Evolutionary conservation across 2,113 vertebrate genomes (phyloP).

Genomic region (Ameiurus melas): DNA sequence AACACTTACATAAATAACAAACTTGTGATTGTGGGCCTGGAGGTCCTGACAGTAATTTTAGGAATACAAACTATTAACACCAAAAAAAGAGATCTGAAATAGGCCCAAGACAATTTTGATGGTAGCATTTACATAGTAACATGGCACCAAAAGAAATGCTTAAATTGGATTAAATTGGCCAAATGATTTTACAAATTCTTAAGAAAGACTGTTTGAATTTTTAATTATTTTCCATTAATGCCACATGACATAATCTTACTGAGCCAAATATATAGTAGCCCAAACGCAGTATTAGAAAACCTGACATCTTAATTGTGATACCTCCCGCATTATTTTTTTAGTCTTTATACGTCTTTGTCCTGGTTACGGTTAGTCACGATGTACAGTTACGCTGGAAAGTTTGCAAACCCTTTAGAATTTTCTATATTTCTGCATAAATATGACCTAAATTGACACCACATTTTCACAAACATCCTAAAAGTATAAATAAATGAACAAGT

Average conservation of each 20-base stretch:
- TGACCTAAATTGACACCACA: too few relatives aligned
- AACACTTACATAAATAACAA: constrained; percentile 11
- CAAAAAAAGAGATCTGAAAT: neutral
- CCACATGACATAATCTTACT: neutral
- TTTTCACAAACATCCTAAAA: too few relatives aligned
- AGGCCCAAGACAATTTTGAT: neutral
- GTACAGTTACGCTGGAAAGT: too few relatives aligned
- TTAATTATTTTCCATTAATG: neutral
- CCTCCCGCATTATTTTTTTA: neutral
- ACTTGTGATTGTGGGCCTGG: neutral
- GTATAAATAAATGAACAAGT: too few relatives aligned
- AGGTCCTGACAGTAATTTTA: neutral
- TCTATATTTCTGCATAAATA: too few relatives aligned
- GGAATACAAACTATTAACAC: neutral
- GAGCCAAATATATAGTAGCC: neutral
- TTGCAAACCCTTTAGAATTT: too few relatives aligned
- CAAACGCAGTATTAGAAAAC: neutral
- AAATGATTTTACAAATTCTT: neutral
- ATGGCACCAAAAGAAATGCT: neutral
- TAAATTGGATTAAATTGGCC: neutral
- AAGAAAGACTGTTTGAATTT: too few relatives aligned
- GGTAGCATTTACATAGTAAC: neutral
- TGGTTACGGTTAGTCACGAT: neutral
- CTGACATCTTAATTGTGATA: neutral
- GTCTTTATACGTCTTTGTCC: neutral